Evolutionary conservation across 1,140 invertebrate species (phyloP), one percentile per base, ranked within the genome.

Genomic region (Agrypnia vestita): DNA sequence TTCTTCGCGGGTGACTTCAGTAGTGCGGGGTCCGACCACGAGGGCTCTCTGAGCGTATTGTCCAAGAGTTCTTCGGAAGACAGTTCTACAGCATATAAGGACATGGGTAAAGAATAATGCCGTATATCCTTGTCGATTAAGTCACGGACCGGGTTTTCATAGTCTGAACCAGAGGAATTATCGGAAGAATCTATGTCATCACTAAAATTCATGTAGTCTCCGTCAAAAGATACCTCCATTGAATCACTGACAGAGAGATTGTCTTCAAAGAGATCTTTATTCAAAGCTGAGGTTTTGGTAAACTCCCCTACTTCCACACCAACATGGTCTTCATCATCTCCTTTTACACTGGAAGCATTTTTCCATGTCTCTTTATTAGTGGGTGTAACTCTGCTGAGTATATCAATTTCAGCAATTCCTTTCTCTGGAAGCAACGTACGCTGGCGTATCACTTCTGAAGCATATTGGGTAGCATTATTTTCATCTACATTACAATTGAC

Each of bases 141-240:
- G n/a, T 88, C 86, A 82, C 87, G 88, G 0, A 89, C 88, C 6
- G 88, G 88, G 84, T 87, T 89, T 69, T 87, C 87, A 35, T 89
- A 89, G 6, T 80, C 78, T 7, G 67, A 47, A 9, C 44, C 62
- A 0, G 84, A 84, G 7, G 77, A 78, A 61, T 72, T 12, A 0
- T 84, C 85, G 72, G 86, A 35, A 35, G 25, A 83, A 47, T 85
- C 86, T 55, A 86, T 85, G 64, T 86, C 88, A n/a, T 89, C 86
- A 51, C 84, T 85, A 62, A 89, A 89, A 78, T 88, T 89, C 0
- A 87, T 85, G 80, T 89, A 89, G 79, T 89, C 88, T 13, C 80
- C 80, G 17, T 73, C 77, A 7, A 77, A 67, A 19, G 49, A 78
- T 12, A 46, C 46, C 9, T 62, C 74, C 49, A 69, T 44, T 17